A percentile compares a stretch with the other conserved stretches of the same genome.
Conservation (phyloP, 2,797 vertebrate genomes). For the Mycteria americana region DNA sequence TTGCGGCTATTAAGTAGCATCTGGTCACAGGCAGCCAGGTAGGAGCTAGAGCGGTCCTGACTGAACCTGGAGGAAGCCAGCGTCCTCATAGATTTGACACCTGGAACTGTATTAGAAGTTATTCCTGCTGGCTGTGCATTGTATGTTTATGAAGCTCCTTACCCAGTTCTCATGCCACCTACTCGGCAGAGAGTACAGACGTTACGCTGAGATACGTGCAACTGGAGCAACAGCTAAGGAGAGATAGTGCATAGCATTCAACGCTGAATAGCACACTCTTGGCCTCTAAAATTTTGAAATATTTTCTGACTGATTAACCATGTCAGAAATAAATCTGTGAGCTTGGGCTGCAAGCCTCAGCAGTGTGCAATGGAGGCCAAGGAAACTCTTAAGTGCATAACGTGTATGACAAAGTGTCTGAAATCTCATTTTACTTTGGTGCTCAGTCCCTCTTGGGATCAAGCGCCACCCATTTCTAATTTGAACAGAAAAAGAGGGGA, state of each 20-base stretch:
- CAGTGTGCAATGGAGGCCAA: background rate
- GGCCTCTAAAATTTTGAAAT: background rate
- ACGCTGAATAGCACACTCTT: background rate
- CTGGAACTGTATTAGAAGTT: background rate
- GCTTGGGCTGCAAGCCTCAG: background rate
- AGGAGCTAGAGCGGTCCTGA: background rate
- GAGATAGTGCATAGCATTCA: background rate
- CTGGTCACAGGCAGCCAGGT: background rate
- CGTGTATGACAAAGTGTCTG: background rate
- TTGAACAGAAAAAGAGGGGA: background rate
- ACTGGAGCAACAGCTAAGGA: background rate
- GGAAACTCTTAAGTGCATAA: background rate
- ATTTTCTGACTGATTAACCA: constrained; percentile 4
- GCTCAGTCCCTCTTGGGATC: background rate
- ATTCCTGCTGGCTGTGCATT: background rate
- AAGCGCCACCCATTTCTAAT: background rate
- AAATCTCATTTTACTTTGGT: background rate
- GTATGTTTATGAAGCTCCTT: background rate
- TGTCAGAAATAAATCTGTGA: background rate
- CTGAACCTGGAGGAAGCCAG: background rate
- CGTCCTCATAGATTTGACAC: rapidly evolving
- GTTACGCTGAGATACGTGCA: background rate
- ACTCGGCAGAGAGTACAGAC: background rate
- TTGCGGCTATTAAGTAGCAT: background rate
- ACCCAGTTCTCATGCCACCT: background rate